Base-by-base conservation (phyloP, 2,113 vertebrate genomes). In the Marmota monax region DNA sequence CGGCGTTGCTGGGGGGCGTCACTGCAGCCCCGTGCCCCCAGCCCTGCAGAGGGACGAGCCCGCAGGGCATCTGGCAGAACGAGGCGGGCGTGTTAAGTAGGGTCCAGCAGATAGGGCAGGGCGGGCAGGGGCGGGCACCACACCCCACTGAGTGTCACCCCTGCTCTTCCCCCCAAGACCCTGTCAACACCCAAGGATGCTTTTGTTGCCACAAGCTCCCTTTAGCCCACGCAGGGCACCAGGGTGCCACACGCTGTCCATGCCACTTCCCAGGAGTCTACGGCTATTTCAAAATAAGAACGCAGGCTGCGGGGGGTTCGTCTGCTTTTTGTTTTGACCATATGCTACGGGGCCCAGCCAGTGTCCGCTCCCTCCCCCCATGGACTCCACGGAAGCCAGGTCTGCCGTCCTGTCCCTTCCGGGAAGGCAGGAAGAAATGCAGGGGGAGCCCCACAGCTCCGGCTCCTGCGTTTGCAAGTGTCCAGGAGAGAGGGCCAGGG, bases 11-110 rank as follows among this genome's bases (percentile, higher is more conserved):
- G 58, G 20, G 58, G 23, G 20, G 58, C 2, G 58, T 23, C 56
- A 22, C 6, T 58, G 56, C 56, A 7, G 7, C 61, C 61, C 61
- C 2, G 61, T 63, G 61, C 22, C 61, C 61, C 10, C 23, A 63
- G 61, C 61, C 61, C 61, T 61, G 56, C 58, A 61, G 58, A 61
- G 58, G 58, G 58, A 61, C 8, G 58, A 6, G 22, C 58, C 25
- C 23, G 2, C 8, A 9, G 2, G 18, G 25, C 3, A 23, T 16
- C 39, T 7, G 37, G 37, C 25, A 17, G 48, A 27, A 65, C 7
- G 87, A 0, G 16, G 27, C 14, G 8, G 82, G 23, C 0, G 79
- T 4, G 23, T 1, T 6, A 9, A 58, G 42, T 0, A 22, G 61
- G 1, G 23, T 10, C 61, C 61, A 25, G 61, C 61, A 27, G 58